A percentile compares a stretch with the other conserved stretches of the same genome.
These are phyloP conservation scores for Frankliniella fusca DNA, from an alignment of 2,888 invertebrate genomes.

Conservation along the genomic window DNA sequence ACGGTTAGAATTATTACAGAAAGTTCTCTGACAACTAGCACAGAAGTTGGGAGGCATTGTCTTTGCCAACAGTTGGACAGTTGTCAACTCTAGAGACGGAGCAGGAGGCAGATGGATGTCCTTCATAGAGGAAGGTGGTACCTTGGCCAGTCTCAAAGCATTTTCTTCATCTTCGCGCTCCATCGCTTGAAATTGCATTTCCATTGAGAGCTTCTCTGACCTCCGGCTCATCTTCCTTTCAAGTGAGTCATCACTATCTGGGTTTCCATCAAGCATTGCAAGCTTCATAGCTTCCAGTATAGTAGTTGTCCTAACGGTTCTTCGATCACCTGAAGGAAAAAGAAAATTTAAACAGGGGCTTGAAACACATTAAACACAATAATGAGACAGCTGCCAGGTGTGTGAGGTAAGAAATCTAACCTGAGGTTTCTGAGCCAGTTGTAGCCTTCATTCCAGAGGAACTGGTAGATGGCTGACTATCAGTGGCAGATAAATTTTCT, in stretches of 20 bases:
- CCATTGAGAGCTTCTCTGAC: slow-evolving; percentile 3
- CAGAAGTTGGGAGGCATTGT: neutral
- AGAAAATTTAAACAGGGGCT: neutral
- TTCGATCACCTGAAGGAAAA: neutral
- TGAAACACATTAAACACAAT: too few relatives aligned
- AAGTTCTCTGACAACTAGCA: slow-evolving; percentile 2
- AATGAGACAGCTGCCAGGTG: too few relatives aligned
- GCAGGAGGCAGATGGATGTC: neutral
- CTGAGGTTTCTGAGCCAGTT: neutral
- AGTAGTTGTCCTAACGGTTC: neutral
- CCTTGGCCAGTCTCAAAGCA: neutral
- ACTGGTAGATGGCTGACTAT: too few relatives aligned
- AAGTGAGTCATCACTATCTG: slow-evolving; percentile 10
- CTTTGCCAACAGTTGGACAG: neutral
- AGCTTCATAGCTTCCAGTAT: slow-evolving; percentile 8
- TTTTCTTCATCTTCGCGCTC: slow-evolving; percentile 35
- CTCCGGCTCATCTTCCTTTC: neutral
- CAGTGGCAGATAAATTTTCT: neutral
- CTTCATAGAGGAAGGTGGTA: slow-evolving; percentile 28
- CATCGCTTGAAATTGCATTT: slow-evolving; percentile 33
- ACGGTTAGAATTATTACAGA: neutral
- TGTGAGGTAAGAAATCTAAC: neutral
- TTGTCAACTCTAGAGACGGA: neutral
- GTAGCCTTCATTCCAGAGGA: neutral
- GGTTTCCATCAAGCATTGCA: neutral